These are phyloP conservation scores for Takifugu flavidus DNA, from an alignment of 2,113 vertebrate species.

Conservation along the genomic window DNA sequence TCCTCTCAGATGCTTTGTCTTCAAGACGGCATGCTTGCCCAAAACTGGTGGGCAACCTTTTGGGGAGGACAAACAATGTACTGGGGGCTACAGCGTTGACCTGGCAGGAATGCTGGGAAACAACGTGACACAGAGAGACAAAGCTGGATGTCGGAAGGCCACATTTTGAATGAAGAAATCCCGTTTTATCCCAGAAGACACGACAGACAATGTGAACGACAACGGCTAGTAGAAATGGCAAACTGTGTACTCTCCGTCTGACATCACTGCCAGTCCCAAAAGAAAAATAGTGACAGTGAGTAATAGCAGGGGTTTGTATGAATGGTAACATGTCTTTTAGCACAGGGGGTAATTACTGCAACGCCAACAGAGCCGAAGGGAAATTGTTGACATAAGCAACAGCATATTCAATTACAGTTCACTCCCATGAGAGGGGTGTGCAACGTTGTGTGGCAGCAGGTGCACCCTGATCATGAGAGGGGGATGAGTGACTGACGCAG, in stretches of 20 bases:
- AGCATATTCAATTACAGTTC: constrained; percentile 63
- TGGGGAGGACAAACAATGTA: constrained; percentile 53
- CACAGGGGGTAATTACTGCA: constrained; percentile 43
- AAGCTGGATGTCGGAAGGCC: constrained; percentile 50
- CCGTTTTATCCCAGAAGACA: constrained; percentile 29
- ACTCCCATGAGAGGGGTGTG: constrained; percentile 58
- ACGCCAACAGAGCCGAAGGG: constrained; percentile 39
- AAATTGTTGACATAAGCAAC: constrained; percentile 65
- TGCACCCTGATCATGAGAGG: constrained; percentile 59
- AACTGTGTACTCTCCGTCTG: not conserved
- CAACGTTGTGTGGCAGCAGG: constrained; percentile 65
- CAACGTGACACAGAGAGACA: constrained; percentile 50
- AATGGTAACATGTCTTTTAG: constrained; percentile 52
- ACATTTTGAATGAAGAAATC: constrained; percentile 38
- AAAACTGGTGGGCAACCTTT: constrained; percentile 47
- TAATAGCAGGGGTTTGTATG: constrained; percentile 28
- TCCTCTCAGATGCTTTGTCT: constrained; percentile 40
- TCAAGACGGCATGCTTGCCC: constrained; percentile 37
- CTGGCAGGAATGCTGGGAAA: constrained; percentile 59
- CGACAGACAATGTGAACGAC: constrained; percentile 18
- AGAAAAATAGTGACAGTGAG: constrained; percentile 15
- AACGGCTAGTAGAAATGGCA: constrained; percentile 30
- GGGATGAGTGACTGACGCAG: constrained; percentile 50
- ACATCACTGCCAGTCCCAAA: constrained; percentile 5
- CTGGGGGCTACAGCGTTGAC: constrained; percentile 45